Evolutionary conservation across 2,113 vertebrate genomes (phyloP), one percentile per base, ranked within the genome.

Genomic region (Azemiops feae): DNA sequence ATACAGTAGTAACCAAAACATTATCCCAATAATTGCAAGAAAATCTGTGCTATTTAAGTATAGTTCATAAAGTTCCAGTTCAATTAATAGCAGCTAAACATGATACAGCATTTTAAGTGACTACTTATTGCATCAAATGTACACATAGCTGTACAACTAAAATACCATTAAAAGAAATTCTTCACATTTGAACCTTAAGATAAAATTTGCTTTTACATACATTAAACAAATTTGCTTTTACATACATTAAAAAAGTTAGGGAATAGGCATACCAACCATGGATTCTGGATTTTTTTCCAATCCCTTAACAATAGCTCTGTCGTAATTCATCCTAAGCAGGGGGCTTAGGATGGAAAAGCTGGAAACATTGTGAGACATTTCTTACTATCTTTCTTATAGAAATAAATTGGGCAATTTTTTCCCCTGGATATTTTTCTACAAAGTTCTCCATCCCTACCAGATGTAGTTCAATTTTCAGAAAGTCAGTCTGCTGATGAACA

Each of bases 21-120:
- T 34, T 60, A 87, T 60, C 30, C 54, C 39, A 55, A 30, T 87
- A 95, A 92, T 11, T 88, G 85, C 85, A 3, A 22, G 81, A 0
- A 3, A 81, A 30, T 3, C n/a, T 54, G 16, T 87, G 91, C 43
- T 52, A 88, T 34, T 74, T 74, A 43, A 27, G 47, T 88, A 74
- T 3, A 50, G 20, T 14, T 74, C 58, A 91, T 25, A 43, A 88
- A 53, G 57, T 89, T 88, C 60, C 16, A 74, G 18, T 88, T 88
- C 60, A 69, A 88, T 69, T 23, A 92, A 74, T 30, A 92, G 50
- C 60, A 88, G 22, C n/a, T 92, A 74, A 92, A 92, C 30, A 74
- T 88, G 47, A 88, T 53, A 50, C 47, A 55, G 23, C 50, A 45
- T 88, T 89, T 60, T 50, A 87, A 87, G 45, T 60, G 39, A 43